Evolutionary conservation across 2,113 vertebrate genomes (phyloP).

Genomic region (Tetrao urogallus): DNA sequence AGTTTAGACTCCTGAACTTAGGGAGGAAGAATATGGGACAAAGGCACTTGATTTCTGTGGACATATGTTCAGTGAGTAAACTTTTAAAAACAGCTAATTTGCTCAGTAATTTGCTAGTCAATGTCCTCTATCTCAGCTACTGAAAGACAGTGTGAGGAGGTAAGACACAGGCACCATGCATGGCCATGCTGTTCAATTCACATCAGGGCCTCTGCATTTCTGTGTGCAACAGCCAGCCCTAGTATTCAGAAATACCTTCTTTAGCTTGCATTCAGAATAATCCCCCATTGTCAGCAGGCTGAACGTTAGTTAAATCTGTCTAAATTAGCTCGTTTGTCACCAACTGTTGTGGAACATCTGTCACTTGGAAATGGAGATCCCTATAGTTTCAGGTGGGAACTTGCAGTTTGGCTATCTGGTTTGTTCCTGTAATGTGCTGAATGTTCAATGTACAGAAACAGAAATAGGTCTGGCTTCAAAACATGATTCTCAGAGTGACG

Average conservation of each 20-base stretch:
- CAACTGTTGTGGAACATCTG: conserved; percentile 72
- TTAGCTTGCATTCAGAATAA: conserved; percentile 12
- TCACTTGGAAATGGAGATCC: conserved; percentile 61
- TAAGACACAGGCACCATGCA: neutral
- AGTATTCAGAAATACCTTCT: conserved; percentile 33
- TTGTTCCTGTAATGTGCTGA: conserved; percentile 27
- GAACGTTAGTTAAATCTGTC: conserved; percentile 69
- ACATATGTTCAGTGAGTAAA: neutral
- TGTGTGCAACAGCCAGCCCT: neutral
- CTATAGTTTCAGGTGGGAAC: conserved; percentile 59
- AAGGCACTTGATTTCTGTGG: neutral
- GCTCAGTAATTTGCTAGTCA: neutral
- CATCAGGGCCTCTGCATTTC: conserved; percentile 8
- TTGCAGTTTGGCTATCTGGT: conserved; percentile 6
- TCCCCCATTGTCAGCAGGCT: conserved; percentile 56
- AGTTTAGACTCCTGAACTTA: neutral
- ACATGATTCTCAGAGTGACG: neutral
- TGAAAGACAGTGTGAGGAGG: conserved; percentile 5
- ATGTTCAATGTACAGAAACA: neutral
- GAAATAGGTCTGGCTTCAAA: conserved; percentile 9
- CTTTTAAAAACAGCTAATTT: conserved; percentile 18
- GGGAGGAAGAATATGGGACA: neutral
- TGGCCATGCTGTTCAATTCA: neutral
- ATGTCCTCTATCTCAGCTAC: neutral
- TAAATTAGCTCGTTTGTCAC: conserved; percentile 66